Evolutionary conservation across 2,888 invertebrate species (phyloP).

Genomic region (Acanthacorydalis orientalis): DNA sequence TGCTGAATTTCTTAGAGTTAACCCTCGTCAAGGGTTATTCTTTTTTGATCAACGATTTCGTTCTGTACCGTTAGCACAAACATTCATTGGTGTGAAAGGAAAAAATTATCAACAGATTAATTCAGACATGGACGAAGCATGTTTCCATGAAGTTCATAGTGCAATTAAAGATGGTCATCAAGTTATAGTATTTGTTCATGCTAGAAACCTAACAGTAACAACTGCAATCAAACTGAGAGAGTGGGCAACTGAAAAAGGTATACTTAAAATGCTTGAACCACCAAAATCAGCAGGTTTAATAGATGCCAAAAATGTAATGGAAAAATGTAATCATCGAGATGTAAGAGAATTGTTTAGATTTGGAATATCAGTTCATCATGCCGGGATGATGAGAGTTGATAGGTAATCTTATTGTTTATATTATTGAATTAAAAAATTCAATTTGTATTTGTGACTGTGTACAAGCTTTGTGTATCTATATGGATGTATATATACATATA

Average conservation of each 20-base stretch:
- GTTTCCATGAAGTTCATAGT: conserved; percentile 83
- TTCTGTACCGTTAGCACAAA: conserved; percentile 86
- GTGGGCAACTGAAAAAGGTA: conserved; percentile 57
- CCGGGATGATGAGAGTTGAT: conserved; percentile 82
- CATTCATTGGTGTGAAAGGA: conserved; percentile 79
- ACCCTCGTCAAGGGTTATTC: conserved; percentile 79
- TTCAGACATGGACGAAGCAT: conserved; percentile 75
- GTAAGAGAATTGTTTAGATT: conserved; percentile 67
- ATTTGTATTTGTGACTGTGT: no score
- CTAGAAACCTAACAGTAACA: conserved; percentile 85
- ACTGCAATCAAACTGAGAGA: conserved; percentile 77
- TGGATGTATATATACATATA: no score
- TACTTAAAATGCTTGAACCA: conserved; percentile 50
- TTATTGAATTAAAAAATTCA: conserved; percentile 1
- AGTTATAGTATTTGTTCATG: conserved; percentile 97
- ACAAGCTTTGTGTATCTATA: no score
- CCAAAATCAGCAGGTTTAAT: conserved; percentile 42
- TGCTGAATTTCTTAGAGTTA: conserved; percentile 83
- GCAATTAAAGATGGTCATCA: conserved; percentile 82
- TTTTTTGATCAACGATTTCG: conserved; percentile 89
- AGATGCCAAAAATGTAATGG: conserved; percentile 51
- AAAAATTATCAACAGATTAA: conserved; percentile 64
- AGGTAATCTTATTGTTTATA: conserved; percentile 34
- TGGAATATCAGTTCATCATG: conserved; percentile 93
- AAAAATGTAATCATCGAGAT: conserved; percentile 61